Evolutionary conservation across 2,797 vertebrate species (phyloP).

Genomic region (Neosalanx taihuensis): DNA sequence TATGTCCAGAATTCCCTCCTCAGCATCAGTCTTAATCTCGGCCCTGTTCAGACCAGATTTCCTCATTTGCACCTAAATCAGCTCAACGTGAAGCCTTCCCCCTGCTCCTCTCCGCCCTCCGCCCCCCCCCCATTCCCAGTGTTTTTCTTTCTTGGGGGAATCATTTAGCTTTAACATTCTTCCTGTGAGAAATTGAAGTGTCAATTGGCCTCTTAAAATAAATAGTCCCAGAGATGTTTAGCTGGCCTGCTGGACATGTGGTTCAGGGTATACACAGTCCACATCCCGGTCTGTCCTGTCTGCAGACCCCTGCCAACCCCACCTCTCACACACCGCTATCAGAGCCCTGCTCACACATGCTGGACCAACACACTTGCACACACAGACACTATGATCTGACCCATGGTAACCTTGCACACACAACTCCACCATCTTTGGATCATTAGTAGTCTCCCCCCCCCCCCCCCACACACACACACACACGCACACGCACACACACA

Average conservation of each 20-base stretch:
- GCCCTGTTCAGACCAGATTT: slow-evolving; percentile 23
- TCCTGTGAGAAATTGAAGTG: slow-evolving; percentile 65
- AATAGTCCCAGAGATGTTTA: slow-evolving; percentile 71
- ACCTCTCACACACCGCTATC: not conserved
- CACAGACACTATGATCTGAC: not conserved
- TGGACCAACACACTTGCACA: not conserved
- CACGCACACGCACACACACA: not conserved
- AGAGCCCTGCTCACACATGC: not conserved
- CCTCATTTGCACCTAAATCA: slow-evolving; percentile 40
- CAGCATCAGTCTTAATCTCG: slow-evolving; percentile 25
- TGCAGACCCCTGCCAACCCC: not conserved
- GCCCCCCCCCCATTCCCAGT: slow-evolving; percentile 13
- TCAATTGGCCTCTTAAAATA: slow-evolving; percentile 73
- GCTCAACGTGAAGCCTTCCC: slow-evolving; percentile 35
- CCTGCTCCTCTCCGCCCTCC: slow-evolving; percentile 3
- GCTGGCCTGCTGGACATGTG: slow-evolving; percentile 52
- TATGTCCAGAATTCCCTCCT: slow-evolving; percentile 32
- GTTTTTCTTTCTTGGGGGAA: slow-evolving; percentile 64
- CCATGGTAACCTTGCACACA: too few relatives aligned
- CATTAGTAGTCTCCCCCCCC: too few relatives aligned
- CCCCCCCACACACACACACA: not conserved
- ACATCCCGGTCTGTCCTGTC: slow-evolving; percentile 27
- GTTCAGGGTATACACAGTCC: slow-evolving; percentile 59
- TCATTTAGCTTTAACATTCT: slow-evolving; percentile 69
- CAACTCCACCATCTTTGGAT: too few relatives aligned